These are phyloP conservation scores for Platyura marginata DNA, from an alignment of 1,140 invertebrate species.

Conservation along the genomic window DNA sequence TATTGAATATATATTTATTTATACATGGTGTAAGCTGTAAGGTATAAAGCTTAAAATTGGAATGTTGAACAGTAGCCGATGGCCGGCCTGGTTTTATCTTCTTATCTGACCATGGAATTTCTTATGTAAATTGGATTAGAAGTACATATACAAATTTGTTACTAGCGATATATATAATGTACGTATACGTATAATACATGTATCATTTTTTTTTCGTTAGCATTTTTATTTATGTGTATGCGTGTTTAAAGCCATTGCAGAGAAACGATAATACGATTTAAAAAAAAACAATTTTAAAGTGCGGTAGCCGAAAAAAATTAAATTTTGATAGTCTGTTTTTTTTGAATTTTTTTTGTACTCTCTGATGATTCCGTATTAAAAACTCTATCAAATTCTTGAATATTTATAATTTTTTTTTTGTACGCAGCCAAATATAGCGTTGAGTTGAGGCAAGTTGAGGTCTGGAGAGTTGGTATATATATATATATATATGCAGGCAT, in stretches of 20 bases:
- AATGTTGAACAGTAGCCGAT: slow-evolving; percentile 2
- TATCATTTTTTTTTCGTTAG: neutral
- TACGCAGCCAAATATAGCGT: too few relatives aligned
- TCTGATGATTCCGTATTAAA: too few relatives aligned
- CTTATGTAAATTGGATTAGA: slow-evolving; percentile 2
- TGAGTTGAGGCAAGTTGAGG: too few relatives aligned
- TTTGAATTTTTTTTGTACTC: neutral
- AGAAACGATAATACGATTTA: neutral
- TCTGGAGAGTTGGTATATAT: too few relatives aligned
- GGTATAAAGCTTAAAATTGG: neutral
- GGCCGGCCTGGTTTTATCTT: slow-evolving; percentile 1
- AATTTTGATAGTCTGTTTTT: neutral
- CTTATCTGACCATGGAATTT: neutral
- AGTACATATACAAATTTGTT: too few relatives aligned
- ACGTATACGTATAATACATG: too few relatives aligned
- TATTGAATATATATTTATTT: too few relatives aligned
- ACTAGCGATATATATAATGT: neutral
- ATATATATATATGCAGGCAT: too few relatives aligned
- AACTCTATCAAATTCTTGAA: too few relatives aligned
- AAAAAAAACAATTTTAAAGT: neutral
- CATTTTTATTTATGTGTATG: too few relatives aligned
- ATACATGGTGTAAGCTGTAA: too few relatives aligned
- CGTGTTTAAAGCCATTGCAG: neutral
- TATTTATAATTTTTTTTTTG: too few relatives aligned
- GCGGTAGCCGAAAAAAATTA: neutral